Percentiles rank a stretch among this genome's conserved stretches.
These are phyloP conservation scores for Allolobophora icterica DNA, from an alignment of 2,888 invertebrate genomes.

Conservation along the genomic window DNA sequence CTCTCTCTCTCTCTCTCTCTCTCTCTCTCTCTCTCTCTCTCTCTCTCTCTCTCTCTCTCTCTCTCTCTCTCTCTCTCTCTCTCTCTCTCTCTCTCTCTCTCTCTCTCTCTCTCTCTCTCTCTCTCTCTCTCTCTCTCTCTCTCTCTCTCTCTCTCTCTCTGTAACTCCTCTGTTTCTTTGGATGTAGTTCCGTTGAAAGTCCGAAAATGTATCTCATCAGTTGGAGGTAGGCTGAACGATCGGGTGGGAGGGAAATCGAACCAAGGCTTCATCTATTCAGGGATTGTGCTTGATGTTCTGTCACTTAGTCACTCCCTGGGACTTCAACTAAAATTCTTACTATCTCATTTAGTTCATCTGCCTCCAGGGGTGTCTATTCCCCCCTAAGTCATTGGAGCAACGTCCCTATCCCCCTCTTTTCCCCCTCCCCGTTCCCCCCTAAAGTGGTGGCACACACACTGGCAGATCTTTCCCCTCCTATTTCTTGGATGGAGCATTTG, in stretches of 20 bases:
- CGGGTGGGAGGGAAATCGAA: neutral
- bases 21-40: slow-evolving; percentile 30
- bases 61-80: neutral
- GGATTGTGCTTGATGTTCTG: neutral
- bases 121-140: slow-evolving; percentile 3
- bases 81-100: neutral
- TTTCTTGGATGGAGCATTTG: no score
- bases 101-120: neutral
- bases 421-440: no score
- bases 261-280: no score
- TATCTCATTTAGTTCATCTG: neutral
- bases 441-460: no score
- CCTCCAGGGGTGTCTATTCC: no score
- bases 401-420: no score
- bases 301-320: neutral
- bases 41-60: slow-evolving; percentile 33
- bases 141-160: slow-evolving; percentile 3
- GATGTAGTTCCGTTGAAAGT: neutral
- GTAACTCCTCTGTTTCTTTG: neutral
- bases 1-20: neutral
- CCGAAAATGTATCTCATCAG: no score
- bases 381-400: no score
- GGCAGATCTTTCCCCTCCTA: no score
- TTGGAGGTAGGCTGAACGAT: no score
- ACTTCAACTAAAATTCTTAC: neutral